These are phyloP conservation scores for Pseudomugil tenellus DNA, from an alignment of 2,797 vertebrate genomes.

Conservation along the genomic window DNA sequence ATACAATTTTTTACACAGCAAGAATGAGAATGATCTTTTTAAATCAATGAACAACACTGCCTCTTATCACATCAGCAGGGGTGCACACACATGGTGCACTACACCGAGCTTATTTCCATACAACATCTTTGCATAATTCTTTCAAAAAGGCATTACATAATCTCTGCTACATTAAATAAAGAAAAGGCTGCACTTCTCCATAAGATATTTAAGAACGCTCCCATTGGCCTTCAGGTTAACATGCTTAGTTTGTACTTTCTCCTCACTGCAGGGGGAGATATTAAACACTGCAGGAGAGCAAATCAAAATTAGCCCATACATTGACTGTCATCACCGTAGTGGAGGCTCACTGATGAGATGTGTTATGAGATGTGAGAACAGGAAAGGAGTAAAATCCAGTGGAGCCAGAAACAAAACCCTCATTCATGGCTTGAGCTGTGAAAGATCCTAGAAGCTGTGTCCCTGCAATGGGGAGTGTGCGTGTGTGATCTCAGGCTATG, in stretches of 20 bases:
- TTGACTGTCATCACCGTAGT: constrained; percentile 38
- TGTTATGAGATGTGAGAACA: constrained; percentile 39
- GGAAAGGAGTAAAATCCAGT: constrained; percentile 28
- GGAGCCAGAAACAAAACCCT: constrained; percentile 46
- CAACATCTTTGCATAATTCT: background rate
- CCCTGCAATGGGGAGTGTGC: background rate
- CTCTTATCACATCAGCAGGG: background rate
- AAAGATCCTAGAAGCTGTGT: constrained; percentile 12
- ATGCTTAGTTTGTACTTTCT: background rate
- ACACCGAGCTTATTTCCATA: background rate
- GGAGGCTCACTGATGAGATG: constrained; percentile 44
- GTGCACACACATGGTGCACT: background rate
- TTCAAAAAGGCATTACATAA: background rate
- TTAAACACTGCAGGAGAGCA: constrained; percentile 4
- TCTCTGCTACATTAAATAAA: background rate
- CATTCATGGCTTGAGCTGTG: constrained; percentile 30
- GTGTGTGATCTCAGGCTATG: constrained; percentile 10
- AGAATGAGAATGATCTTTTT: background rate
- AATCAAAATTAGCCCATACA: constrained; percentile 17
- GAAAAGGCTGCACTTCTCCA: background rate
- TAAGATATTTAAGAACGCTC: background rate
- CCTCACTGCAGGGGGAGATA: background rate
- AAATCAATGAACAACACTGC: background rate
- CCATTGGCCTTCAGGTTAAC: constrained; percentile 3
- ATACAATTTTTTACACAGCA: background rate